Evolutionary conservation across 30 jellyfish, hydroid and myxozoan species (phyloP).

Genomic region (Catostylus mosaicus): DNA sequence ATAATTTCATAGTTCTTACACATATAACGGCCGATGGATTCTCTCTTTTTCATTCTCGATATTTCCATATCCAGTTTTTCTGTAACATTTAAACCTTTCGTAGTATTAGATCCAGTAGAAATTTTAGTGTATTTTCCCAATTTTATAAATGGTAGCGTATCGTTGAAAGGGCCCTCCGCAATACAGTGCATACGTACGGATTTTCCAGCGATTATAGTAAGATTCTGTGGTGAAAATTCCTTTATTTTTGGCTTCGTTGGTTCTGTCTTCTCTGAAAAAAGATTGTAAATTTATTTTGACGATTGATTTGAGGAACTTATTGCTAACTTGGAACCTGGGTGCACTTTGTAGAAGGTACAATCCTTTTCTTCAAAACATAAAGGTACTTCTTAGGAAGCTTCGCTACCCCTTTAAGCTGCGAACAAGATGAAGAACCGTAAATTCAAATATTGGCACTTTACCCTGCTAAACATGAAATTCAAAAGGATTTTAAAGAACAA

Average conservation of each 20-base stretch:
- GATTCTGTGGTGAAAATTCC: constrained; percentile 21
- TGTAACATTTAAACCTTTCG: neutral
- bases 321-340: too few relatives aligned
- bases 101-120: neutral
- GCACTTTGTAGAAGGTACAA: too few relatives aligned
- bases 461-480: too few relatives aligned
- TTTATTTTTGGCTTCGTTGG: constrained; percentile 35
- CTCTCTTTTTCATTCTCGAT: neutral
- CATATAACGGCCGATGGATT: neutral
- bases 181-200: constrained; percentile 31
- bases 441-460: too few relatives aligned
- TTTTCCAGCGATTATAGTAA: constrained; percentile 28
- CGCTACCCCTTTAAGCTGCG: too few relatives aligned
- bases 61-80: neutral
- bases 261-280: constrained; percentile 45
- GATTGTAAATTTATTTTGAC: too few relatives aligned
- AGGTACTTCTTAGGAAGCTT: too few relatives aligned
- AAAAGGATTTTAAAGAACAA: too few relatives aligned
- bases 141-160: constrained; percentile 36
- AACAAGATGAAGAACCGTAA: too few relatives aligned
- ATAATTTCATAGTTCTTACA: neutral
- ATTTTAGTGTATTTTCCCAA: constrained; percentile 21
- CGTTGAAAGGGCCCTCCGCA: constrained; percentile 16
- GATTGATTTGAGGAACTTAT: too few relatives aligned
- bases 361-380: too few relatives aligned